Conservation (phyloP, 2,113 vertebrate species). For the Oncorhynchus mykiss region DNA sequence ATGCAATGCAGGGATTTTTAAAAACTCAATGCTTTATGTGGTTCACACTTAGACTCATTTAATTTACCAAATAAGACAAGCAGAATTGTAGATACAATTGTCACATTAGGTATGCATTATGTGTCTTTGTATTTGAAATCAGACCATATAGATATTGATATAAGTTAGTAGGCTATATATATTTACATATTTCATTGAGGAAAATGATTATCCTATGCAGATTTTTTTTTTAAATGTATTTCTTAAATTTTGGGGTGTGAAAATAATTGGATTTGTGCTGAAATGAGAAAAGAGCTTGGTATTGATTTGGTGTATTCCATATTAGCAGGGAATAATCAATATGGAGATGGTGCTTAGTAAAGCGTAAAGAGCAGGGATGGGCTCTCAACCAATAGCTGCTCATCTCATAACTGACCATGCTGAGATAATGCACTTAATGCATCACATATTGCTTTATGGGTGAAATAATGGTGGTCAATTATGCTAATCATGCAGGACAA, state of each 20-base stretch:
- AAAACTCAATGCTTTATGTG: conserved; percentile 14
- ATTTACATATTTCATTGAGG: conserved; percentile 23
- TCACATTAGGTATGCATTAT: not conserved
- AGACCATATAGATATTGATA: no score
- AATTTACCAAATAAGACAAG: not conserved
- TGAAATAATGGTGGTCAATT: conserved; percentile 38
- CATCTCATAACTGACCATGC: conserved; percentile 62
- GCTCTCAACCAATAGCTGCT: conserved; percentile 62
- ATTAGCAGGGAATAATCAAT: conserved; percentile 80
- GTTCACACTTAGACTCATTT: conserved; percentile 14
- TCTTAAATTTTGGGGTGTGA: conserved; percentile 48
- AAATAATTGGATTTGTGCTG: conserved; percentile 73
- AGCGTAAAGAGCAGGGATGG: conserved; percentile 59
- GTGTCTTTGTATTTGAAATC: no score
- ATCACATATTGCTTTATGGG: conserved; percentile 48
- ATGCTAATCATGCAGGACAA: conserved; percentile 34
- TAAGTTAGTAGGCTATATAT: no score
- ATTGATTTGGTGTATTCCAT: conserved; percentile 72
- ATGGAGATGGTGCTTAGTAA: conserved; percentile 68
- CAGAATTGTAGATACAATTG: not conserved
- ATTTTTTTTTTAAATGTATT: conserved; percentile 1
- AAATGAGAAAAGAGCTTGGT: conserved; percentile 62
- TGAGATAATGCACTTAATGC: conserved; percentile 58
- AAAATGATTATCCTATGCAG: conserved; percentile 36
- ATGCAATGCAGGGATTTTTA: conserved; percentile 53